These are phyloP conservation scores for Delia radicum DNA, from an alignment of 1,140 invertebrate genomes.

Conservation along the genomic window DNA sequence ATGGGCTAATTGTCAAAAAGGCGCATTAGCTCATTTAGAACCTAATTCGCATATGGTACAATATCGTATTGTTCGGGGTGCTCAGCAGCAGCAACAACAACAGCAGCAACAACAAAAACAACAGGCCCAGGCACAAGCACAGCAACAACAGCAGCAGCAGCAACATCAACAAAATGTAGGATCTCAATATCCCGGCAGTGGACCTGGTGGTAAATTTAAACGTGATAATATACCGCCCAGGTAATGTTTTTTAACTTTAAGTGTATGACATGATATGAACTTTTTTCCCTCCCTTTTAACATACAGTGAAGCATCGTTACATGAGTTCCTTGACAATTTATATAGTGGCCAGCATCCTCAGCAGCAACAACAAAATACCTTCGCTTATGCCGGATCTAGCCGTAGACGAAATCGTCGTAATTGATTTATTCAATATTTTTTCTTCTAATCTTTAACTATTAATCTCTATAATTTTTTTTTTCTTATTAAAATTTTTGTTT, in stretches of 20 bases:
- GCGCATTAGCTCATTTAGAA: slow-evolving; percentile 74
- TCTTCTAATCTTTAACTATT: background rate
- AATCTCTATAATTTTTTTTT: background rate
- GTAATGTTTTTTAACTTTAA: slow-evolving; percentile 1
- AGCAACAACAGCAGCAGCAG: slow-evolving; percentile 38
- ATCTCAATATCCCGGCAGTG: slow-evolving; percentile 38
- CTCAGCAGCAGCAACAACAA: slow-evolving; percentile 59
- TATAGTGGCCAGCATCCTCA: slow-evolving; percentile 54
- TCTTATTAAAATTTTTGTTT: background rate
- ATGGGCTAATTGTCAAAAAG: slow-evolving; percentile 91
- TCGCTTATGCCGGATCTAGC: slow-evolving; percentile 36
- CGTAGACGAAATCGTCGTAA: slow-evolving; percentile 49
- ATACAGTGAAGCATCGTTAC: slow-evolving; percentile 47
- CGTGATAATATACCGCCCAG: slow-evolving; percentile 27
- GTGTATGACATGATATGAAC: background rate
- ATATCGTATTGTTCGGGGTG: slow-evolving; percentile 85
- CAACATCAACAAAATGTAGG: slow-evolving; percentile 34
- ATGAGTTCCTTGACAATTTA: slow-evolving; percentile 54
- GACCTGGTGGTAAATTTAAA: slow-evolving; percentile 29
- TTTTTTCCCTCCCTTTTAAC: slow-evolving; percentile 5
- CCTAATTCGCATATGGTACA: slow-evolving; percentile 89
- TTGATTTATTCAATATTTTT: slow-evolving; percentile 31
- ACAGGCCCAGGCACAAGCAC: slow-evolving; percentile 36
- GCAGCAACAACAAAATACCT: slow-evolving; percentile 36
- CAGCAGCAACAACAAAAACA: slow-evolving; percentile 45